Evolutionary conservation across 1,140 invertebrate genomes (phyloP).

Genomic region (Pachypsylla venusta): DNA sequence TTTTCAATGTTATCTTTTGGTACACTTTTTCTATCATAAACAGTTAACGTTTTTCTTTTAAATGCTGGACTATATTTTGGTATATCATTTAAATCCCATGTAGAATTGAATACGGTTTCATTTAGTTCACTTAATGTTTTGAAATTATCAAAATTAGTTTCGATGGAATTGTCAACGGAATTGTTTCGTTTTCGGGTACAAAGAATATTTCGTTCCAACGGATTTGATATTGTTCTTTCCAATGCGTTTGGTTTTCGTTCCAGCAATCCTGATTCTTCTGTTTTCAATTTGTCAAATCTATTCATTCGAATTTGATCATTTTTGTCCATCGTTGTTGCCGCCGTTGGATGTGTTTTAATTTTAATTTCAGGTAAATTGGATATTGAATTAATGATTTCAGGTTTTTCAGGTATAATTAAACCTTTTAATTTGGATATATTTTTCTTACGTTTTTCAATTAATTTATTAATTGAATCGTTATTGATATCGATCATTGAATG

Average conservation of each 20-base stretch:
- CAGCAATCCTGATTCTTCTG: too few species aligned
- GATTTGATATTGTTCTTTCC: not conserved
- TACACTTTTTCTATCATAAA: slow-evolving; percentile 35
- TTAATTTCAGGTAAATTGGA: slow-evolving; percentile 66
- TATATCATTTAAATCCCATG: slow-evolving; percentile 32
- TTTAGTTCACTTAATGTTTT: slow-evolving; percentile 31
- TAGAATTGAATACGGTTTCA: slow-evolving; percentile 27
- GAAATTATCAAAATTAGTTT: not conserved
- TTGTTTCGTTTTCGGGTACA: slow-evolving; percentile 9
- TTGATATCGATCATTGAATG: slow-evolving; percentile 27
- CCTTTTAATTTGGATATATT: slow-evolving; percentile 69
- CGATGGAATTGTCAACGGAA: not conserved
- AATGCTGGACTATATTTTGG: slow-evolving; percentile 73
- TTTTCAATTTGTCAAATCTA: too few species aligned
- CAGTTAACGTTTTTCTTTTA: slow-evolving; percentile 54
- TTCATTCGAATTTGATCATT: too few species aligned
- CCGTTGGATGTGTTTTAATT: slow-evolving; percentile 34
- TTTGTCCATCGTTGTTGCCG: too few species aligned
- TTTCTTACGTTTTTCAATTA: slow-evolving; percentile 62
- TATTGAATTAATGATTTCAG: slow-evolving; percentile 34
- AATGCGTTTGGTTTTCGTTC: not conserved
- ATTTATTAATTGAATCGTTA: slow-evolving; percentile 40
- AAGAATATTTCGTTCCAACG: not conserved
- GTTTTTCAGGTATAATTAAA: slow-evolving; percentile 66
- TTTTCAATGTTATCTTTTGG: not conserved